Conservation (phyloP, 2,113 vertebrate genomes). For the Lanius ludovicianus region DNA sequence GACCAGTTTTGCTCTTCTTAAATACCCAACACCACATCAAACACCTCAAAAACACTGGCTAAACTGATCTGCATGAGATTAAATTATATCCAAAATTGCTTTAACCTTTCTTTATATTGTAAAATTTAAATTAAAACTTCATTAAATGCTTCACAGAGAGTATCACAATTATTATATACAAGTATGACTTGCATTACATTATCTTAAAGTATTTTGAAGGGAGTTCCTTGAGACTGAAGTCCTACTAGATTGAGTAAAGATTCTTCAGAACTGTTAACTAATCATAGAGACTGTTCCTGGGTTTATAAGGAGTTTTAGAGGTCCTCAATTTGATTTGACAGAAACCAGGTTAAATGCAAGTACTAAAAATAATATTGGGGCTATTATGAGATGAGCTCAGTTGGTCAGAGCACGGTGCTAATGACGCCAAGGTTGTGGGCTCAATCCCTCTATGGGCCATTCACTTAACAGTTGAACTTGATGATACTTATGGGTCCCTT, state of each 20-base stretch:
- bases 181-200: not conserved
- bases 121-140: not conserved
- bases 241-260: not conserved
- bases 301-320: not conserved
- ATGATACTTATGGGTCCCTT: not conserved
- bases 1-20: not conserved
- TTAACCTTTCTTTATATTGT: constrained; percentile 13
- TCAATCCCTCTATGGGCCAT: not conserved
- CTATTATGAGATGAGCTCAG: not conserved
- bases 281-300: not conserved
- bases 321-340: not conserved
- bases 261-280: not conserved
- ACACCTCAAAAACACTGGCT: not conserved
- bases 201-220: not conserved
- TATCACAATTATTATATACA: not conserved
- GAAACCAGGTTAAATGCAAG: not conserved
- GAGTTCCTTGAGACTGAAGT: not conserved
- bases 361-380: not conserved
- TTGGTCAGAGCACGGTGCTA: not conserved
- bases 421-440: not conserved
- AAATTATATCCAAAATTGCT: not conserved
- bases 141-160: not conserved
- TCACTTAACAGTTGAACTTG: not conserved
- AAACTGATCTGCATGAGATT: not conserved
- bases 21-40: not conserved